Evolutionary conservation across 2,113 vertebrate genomes (phyloP).

Genomic region (Orthonyx spaldingii): DNA sequence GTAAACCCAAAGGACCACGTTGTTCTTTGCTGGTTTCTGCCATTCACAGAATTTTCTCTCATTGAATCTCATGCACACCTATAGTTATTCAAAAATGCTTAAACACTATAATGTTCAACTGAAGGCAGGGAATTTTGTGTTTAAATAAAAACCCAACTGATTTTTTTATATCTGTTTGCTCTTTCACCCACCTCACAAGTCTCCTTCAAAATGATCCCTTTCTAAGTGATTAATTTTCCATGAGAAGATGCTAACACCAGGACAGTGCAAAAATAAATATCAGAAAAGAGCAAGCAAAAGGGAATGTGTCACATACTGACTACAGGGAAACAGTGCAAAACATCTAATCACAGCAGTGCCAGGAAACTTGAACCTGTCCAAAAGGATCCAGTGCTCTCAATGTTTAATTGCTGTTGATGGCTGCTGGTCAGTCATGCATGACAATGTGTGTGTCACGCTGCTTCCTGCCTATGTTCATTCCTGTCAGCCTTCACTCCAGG

Average conservation of each 20-base stretch:
- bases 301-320: constrained; percentile 74
- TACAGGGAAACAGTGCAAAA: constrained; percentile 76
- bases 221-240: constrained; percentile 20
- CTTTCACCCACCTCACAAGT: neutral
- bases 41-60: neutral
- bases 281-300: constrained; percentile 75
- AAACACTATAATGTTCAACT: neutral
- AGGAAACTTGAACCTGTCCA: constrained; percentile 85
- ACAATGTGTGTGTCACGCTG: constrained; percentile 70
- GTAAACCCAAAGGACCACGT: neutral
- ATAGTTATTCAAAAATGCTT: neutral
- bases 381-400: constrained; percentile 72
- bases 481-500: constrained; percentile 85
- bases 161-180: neutral
- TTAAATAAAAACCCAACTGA: neutral
- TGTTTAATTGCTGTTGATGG: constrained; percentile 85
- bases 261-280: constrained; percentile 48
- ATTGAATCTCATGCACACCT: neutral
- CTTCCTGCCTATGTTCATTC: constrained; percentile 76
- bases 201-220: neutral
- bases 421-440: constrained; percentile 80
- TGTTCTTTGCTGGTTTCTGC: neutral
- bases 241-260: constrained; percentile 1
- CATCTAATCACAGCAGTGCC: constrained; percentile 79
- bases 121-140: neutral